Conservation (phyloP, 2,888 invertebrate genomes). For the Allygus modestus region DNA sequence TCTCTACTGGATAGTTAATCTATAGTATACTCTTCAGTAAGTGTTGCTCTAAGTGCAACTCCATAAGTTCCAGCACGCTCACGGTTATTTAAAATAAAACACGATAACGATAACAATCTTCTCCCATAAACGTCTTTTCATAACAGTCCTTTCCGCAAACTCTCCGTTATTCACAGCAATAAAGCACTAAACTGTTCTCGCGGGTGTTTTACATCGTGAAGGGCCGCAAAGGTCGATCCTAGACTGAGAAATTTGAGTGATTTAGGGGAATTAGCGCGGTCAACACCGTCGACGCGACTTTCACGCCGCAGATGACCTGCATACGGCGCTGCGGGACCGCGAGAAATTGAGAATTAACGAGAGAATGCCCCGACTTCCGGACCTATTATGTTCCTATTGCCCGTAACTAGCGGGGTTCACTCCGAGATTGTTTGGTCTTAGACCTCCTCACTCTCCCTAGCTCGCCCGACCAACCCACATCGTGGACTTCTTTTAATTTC, state of each 20-base stretch:
- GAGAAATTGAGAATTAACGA: slow-evolving; percentile 30
- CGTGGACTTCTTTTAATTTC: not conserved
- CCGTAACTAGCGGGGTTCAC: not conserved
- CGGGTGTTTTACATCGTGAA: not conserved
- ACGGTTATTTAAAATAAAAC: not conserved
- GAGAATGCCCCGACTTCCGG: slow-evolving; percentile 38
- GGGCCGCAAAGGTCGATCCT: slow-evolving; percentile 31
- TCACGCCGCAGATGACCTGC: too few species aligned
- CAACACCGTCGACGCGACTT: slow-evolving; percentile 3
- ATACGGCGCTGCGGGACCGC: not conserved
- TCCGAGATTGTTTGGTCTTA: slow-evolving; percentile 1
- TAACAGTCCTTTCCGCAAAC: not conserved
- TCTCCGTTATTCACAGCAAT: not conserved
- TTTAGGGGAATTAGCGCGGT: slow-evolving; percentile 7
- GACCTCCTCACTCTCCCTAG: not conserved
- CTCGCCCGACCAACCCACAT: not conserved
- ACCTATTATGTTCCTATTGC: slow-evolving; percentile 38
- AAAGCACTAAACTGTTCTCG: not conserved
- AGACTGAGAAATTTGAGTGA: slow-evolving; percentile 16
- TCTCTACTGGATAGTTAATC: too few species aligned
- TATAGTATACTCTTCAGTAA: too few species aligned
- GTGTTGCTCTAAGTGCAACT: too few species aligned
- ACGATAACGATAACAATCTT: not conserved
- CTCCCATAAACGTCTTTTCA: not conserved
- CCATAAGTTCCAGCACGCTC: not conserved